These are phyloP conservation scores for Uromys caudimaculatus DNA, from an alignment of 2,797 vertebrate species.

Conservation along the genomic window DNA sequence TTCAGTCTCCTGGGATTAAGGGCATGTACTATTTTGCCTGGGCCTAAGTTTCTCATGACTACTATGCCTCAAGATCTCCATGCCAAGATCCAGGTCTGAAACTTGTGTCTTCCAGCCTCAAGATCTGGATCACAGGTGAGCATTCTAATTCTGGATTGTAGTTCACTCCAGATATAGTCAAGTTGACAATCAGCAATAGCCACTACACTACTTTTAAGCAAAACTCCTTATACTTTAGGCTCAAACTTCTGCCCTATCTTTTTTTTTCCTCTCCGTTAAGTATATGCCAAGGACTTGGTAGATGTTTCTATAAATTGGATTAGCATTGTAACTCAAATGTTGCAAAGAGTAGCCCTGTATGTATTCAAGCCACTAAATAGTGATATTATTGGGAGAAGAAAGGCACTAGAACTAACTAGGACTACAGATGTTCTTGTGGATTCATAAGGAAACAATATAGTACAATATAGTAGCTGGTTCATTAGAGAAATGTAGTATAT, in stretches of 20 bases:
- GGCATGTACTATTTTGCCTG: no score
- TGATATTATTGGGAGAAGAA: not conserved
- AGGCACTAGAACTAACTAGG: not conserved
- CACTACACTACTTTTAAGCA: not conserved
- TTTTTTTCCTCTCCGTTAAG: not conserved
- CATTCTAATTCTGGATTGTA: no score
- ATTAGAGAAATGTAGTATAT: not conserved
- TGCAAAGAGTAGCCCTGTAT: not conserved
- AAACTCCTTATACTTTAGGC: not conserved
- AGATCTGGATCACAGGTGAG: no score
- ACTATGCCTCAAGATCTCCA: no score
- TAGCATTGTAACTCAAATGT: not conserved
- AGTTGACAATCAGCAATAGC: no score
- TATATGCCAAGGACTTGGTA: not conserved
- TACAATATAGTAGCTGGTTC: not conserved
- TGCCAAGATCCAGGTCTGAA: no score
- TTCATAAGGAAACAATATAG: slow-evolving; percentile 14
- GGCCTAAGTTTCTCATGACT: no score
- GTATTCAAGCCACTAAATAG: not conserved
- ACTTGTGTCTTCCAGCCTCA: no score
- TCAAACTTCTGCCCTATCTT: not conserved
- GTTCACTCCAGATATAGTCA: no score
- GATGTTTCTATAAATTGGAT: not conserved
- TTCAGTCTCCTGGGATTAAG: no score
- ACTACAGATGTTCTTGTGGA: not conserved